These are phyloP conservation scores for Desmophyllum pertusum DNA, from an alignment of 92 coral and sea anemone species.

Conservation along the genomic window DNA sequence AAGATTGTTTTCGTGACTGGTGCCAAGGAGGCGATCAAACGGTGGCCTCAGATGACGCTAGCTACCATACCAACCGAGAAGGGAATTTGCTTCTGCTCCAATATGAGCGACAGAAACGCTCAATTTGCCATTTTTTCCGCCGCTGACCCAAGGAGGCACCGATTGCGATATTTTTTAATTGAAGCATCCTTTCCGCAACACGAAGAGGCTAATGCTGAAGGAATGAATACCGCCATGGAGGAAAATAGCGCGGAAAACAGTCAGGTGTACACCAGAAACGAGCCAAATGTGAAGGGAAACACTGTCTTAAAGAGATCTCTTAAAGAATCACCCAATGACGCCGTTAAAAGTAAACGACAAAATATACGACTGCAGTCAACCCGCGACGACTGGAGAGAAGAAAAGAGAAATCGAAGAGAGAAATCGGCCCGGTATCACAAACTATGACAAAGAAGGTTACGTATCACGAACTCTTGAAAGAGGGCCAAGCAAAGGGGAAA, in stretches of 20 bases:
- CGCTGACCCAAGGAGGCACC: constrained; percentile 43
- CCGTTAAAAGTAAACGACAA: neutral
- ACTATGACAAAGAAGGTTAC: too few relatives aligned
- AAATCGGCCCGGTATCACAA: too few relatives aligned
- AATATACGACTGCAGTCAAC: neutral
- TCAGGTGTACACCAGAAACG: neutral
- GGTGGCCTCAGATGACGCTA: constrained; percentile 17
- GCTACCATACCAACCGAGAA: constrained; percentile 4
- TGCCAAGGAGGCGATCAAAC: constrained; percentile 26
- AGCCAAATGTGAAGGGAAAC: neutral
- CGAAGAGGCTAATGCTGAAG: neutral
- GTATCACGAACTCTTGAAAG: too few relatives aligned
- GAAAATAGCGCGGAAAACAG: neutral
- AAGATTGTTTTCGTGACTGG: constrained; percentile 39
- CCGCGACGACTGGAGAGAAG: too few relatives aligned
- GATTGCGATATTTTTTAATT: constrained; percentile 42
- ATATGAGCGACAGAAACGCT: constrained; percentile 43
- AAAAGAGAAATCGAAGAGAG: too few relatives aligned
- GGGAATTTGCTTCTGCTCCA: constrained; percentile 30
- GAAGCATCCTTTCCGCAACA: constrained; percentile 30
- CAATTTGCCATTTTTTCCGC: constrained; percentile 48
- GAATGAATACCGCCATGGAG: neutral
- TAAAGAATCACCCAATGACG: neutral
- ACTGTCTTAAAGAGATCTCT: neutral
- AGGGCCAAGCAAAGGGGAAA: too few relatives aligned